Evolutionary conservation across 2,113 vertebrate species (phyloP).

Genomic region (Pholis gunnellus): DNA sequence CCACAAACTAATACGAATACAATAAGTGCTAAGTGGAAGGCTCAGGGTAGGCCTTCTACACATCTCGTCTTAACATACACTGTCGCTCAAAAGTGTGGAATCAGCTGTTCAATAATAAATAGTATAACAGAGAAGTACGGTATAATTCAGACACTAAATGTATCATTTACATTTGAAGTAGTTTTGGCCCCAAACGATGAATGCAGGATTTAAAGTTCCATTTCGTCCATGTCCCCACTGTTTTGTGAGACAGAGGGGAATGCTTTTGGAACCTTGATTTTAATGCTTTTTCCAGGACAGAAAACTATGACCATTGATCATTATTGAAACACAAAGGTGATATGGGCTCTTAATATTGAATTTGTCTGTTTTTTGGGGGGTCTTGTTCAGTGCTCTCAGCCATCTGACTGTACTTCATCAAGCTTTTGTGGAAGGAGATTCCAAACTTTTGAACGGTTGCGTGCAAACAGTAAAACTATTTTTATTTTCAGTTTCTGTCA

Average conservation of each 20-base stretch:
- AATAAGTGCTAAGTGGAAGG: no score
- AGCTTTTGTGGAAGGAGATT: not conserved
- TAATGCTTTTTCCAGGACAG: not conserved
- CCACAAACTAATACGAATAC: no score
- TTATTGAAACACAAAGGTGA: not conserved
- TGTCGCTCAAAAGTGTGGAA: not conserved
- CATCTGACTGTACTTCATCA: not conserved
- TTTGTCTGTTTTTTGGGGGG: not conserved
- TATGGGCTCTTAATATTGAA: not conserved
- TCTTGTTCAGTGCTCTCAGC: not conserved
- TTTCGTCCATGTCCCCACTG: not conserved
- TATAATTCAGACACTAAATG: not conserved
- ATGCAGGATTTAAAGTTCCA: not conserved
- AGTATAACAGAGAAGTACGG: not conserved
- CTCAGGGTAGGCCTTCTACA: no score
- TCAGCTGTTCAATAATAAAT: not conserved
- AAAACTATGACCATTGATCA: not conserved
- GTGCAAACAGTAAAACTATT: not conserved
- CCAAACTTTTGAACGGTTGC: no score
- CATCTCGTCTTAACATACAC: not conserved
- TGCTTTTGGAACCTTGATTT: not conserved
- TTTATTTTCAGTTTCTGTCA: not conserved
- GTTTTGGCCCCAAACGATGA: not conserved
- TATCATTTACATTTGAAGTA: not conserved
- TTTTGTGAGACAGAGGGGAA: not conserved